A percentile compares a stretch with the other conserved stretches of the same genome.
Evolutionary conservation across 2,888 invertebrate genomes (phyloP).

Genomic region (Parnassius glacialis): DNA sequence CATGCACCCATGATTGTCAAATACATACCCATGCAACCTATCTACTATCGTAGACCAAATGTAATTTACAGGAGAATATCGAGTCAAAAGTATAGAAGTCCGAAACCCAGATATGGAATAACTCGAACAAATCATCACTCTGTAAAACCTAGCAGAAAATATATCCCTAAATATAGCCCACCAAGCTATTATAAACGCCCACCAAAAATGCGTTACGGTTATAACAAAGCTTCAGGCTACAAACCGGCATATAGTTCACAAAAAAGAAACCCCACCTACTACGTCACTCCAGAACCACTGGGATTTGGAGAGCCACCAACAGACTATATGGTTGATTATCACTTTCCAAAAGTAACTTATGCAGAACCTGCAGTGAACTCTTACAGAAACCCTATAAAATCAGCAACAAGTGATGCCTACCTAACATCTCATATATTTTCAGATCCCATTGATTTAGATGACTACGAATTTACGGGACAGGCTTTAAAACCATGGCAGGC

Average conservation of each 20-base stretch:
- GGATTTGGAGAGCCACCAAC: constrained; percentile 65
- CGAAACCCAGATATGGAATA: constrained; percentile 45
- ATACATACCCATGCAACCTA: constrained; percentile 44
- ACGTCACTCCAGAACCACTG: constrained; percentile 40
- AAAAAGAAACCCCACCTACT: constrained; percentile 38
- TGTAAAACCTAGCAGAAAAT: constrained; percentile 43
- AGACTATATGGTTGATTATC: constrained; percentile 37
- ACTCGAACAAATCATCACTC: constrained; percentile 44
- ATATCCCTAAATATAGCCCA: constrained; percentile 43
- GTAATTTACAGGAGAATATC: constrained; percentile 54
- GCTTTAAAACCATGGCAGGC: constrained; percentile 2
- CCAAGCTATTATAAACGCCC: constrained; percentile 41
- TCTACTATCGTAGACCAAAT: constrained; percentile 47
- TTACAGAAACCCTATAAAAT: constrained; percentile 51
- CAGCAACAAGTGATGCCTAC: constrained; percentile 16
- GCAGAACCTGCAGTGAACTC: constrained; percentile 58
- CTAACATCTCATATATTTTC: constrained; percentile 4
- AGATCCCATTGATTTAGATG: constrained; percentile 8
- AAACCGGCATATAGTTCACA: constrained; percentile 42
- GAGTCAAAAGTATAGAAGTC: constrained; percentile 40
- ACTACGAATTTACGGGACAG: constrained; percentile 7
- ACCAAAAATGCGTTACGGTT: constrained; percentile 43
- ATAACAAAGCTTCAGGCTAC: constrained; percentile 36
- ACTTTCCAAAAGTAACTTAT: constrained; percentile 38
- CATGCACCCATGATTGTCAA: constrained; percentile 57